A percentile compares a stretch with the other conserved stretches of the same genome.
Evolutionary conservation across 2,888 invertebrate genomes (phyloP).

Genomic region (Drosophila lutescens): DNA sequence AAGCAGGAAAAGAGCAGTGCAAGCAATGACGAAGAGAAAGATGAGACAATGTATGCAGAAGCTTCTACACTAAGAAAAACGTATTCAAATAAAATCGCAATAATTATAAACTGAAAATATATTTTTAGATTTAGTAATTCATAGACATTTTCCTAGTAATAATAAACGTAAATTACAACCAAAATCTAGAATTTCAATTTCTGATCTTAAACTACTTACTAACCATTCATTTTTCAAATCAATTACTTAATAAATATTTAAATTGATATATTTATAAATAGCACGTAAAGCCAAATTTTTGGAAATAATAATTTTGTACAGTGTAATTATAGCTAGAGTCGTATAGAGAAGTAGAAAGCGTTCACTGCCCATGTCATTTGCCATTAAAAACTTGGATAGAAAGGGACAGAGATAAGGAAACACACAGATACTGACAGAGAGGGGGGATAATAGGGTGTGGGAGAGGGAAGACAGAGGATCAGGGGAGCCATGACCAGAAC

Average conservation of each 20-base stretch:
- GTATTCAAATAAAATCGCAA: not conserved
- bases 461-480: constrained; percentile 6
- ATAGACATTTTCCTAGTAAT: too few species aligned
- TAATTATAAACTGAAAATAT: not conserved
- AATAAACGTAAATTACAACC: too few species aligned
- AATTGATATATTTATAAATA: too few species aligned
- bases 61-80: constrained; percentile 1
- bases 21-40: constrained; percentile 25
- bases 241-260: too few species aligned
- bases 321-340: not conserved
- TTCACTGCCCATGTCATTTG: constrained; percentile 75
- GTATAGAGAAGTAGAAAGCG: constrained; percentile 20
- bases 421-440: not conserved
- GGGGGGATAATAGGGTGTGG: not conserved
- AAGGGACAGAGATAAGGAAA: constrained; percentile 4
- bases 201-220: too few species aligned
- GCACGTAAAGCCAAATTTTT: too few species aligned
- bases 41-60: constrained; percentile 18
- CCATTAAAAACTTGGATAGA: constrained; percentile 72
- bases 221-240: too few species aligned
- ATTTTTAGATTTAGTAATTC: too few species aligned
- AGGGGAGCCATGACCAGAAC: constrained; percentile 36
- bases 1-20: constrained; percentile 40
- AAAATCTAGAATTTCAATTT: too few species aligned
- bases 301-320: too few species aligned